Percentiles rank a stretch among this genome's conserved stretches.
Evolutionary conservation across 1,140 invertebrate species (phyloP).

Genomic region (Globodera rostochiensis): DNA sequence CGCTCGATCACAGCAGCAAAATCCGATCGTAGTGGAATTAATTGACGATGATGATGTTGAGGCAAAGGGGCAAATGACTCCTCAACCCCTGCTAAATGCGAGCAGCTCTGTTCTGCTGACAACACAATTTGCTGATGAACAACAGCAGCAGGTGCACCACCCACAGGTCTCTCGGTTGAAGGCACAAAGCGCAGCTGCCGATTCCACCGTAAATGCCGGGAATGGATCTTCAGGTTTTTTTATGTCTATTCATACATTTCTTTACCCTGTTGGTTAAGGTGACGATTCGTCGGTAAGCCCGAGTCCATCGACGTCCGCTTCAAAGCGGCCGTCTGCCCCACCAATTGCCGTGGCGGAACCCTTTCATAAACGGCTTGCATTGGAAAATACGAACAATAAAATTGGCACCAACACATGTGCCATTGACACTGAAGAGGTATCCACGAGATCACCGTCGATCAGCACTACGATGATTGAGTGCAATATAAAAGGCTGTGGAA

Average conservation of each 20-base stretch:
- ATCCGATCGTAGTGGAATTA: not conserved
- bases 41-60: not conserved
- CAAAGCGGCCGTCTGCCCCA: not conserved
- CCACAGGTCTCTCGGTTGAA: slow-evolving; percentile 6
- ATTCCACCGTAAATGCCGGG: slow-evolving; percentile 20
- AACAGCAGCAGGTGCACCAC: not conserved
- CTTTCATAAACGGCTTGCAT: not conserved
- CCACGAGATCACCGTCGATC: not conserved
- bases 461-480: not conserved
- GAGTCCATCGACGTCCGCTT: not conserved
- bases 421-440: not conserved
- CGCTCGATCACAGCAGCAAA: not conserved
- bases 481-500: not conserved
- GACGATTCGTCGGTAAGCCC: not conserved
- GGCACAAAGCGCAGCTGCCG: slow-evolving; percentile 22
- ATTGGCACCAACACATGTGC: not conserved
- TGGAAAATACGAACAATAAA: not conserved
- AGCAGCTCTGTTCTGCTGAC: not conserved
- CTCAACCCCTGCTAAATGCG: not conserved
- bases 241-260: not conserved
- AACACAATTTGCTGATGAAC: not conserved
- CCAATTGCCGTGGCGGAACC: not conserved
- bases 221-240: not conserved
- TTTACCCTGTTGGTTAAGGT: not conserved
- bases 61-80: not conserved